Evolutionary conservation across 2,113 vertebrate species (phyloP).

Genomic region (Gobio gobio): DNA sequence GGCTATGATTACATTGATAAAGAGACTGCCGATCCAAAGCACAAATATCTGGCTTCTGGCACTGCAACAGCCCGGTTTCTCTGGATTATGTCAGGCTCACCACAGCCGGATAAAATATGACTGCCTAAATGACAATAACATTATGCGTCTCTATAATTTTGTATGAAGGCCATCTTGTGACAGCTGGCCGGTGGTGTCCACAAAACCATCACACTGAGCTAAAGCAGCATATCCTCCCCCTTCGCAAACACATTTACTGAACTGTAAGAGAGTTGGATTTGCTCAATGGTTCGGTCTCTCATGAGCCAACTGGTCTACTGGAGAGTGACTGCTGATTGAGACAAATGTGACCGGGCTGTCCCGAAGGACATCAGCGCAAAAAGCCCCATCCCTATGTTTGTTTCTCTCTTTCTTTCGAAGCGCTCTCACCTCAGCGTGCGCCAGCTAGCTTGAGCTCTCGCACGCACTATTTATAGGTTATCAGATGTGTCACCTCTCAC

Average conservation of each 20-base stretch:
- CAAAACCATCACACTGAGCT: slow-evolving; percentile 5
- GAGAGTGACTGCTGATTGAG: slow-evolving; percentile 52
- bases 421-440: not conserved
- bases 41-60: slow-evolving; percentile 33
- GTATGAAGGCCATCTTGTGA: not conserved
- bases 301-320: slow-evolving; percentile 28
- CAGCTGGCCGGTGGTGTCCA: not conserved
- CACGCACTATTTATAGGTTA: slow-evolving; percentile 58
- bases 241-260: not conserved
- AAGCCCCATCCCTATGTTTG: slow-evolving; percentile 22
- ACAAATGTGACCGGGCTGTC: slow-evolving; percentile 50
- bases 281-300: slow-evolving; percentile 23
- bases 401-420: not conserved
- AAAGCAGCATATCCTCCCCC: not conserved
- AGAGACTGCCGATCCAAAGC: slow-evolving; percentile 41
- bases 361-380: slow-evolving; percentile 30
- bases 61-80: not conserved
- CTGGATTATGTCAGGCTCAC: slow-evolving; percentile 35
- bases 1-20: slow-evolving; percentile 50
- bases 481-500: slow-evolving; percentile 55
- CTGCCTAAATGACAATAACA: slow-evolving; percentile 28
- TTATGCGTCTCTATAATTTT: slow-evolving; percentile 33
- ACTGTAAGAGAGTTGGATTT: slow-evolving; percentile 25
- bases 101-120: slow-evolving; percentile 33
- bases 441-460: slow-evolving; percentile 34